Conservation (phyloP, 2,888 invertebrate species). For the Plebejus argus region DNA sequence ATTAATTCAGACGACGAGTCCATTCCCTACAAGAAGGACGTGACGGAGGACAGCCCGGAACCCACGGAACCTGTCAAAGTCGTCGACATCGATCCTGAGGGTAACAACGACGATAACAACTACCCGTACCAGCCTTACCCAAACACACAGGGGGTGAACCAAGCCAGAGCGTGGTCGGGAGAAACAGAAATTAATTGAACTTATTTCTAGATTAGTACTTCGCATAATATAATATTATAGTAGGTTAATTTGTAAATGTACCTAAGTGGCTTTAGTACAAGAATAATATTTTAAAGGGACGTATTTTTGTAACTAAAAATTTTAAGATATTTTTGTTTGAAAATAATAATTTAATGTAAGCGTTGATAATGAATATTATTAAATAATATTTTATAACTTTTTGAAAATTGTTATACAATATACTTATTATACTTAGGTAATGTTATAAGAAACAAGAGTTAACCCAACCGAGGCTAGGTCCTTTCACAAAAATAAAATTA, state of each 20-base stretch:
- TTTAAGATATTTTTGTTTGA: no score
- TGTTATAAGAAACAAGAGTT: no score
- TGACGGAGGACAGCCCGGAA: slow-evolving; percentile 65
- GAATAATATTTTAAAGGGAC: no score
- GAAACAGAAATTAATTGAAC: slow-evolving; percentile 73
- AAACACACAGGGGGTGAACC: slow-evolving; percentile 42
- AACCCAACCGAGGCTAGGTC: no score
- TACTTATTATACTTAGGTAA: no score
- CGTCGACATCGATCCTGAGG: slow-evolving; percentile 52
- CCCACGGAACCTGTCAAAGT: slow-evolving; percentile 63
- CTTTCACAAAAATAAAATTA: neutral
- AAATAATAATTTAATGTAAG: no score
- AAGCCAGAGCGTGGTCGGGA: slow-evolving; percentile 60
- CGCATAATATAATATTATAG: neutral
- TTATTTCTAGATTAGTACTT: neutral
- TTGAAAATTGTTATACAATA: no score
- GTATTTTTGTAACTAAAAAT: no score
- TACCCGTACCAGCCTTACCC: slow-evolving; percentile 52
- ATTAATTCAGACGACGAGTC: slow-evolving; percentile 74
- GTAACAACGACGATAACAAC: slow-evolving; percentile 46
- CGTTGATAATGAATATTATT: no score
- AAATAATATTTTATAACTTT: no score
- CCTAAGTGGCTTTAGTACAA: no score
- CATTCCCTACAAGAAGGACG: slow-evolving; percentile 74
- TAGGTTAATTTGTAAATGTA: neutral